Evolutionary conservation across 2,888 invertebrate species (phyloP).

Genomic region (Glaucopsyche alexis): DNA sequence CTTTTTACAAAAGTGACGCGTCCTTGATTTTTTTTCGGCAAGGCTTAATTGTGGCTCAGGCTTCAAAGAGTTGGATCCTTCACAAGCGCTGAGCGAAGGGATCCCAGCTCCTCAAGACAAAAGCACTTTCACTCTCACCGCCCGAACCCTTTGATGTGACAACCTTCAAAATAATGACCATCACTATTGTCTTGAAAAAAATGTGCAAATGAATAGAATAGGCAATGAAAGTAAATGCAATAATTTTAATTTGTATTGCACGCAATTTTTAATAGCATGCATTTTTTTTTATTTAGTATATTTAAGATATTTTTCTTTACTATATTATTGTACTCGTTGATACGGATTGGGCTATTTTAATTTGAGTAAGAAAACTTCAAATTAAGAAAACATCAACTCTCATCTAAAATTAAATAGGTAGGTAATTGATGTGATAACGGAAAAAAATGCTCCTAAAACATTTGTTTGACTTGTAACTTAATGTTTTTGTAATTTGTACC

Average conservation of each 20-base stretch:
- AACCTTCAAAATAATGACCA: conserved; percentile 1
- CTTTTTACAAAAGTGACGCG: conserved; percentile 66
- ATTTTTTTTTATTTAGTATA: not conserved
- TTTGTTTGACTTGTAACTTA: no score
- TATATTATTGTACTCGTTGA: no score
- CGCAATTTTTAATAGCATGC: not conserved
- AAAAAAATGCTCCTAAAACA: no score
- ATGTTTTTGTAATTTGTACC: no score
- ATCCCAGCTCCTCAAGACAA: conserved; percentile 56
- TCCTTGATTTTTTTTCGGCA: conserved; percentile 72
- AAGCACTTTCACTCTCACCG: conserved; percentile 56
- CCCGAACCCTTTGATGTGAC: conserved; percentile 32
- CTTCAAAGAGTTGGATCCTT: conserved; percentile 76
- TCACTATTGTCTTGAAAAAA: not conserved
- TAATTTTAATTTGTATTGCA: no score
- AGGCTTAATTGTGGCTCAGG: conserved; percentile 76
- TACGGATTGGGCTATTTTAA: no score
- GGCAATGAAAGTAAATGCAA: not conserved
- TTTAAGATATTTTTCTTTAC: not conserved
- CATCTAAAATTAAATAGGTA: no score
- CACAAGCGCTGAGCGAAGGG: conserved; percentile 50
- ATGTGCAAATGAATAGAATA: not conserved
- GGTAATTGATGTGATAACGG: no score
- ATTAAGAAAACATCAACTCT: no score
- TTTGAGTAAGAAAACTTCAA: no score